phyloP scores from a whole-genome alignment of 37 sponge, comb jelly and placozoan genomes.

The Hexactinellida sp. region DNA sequence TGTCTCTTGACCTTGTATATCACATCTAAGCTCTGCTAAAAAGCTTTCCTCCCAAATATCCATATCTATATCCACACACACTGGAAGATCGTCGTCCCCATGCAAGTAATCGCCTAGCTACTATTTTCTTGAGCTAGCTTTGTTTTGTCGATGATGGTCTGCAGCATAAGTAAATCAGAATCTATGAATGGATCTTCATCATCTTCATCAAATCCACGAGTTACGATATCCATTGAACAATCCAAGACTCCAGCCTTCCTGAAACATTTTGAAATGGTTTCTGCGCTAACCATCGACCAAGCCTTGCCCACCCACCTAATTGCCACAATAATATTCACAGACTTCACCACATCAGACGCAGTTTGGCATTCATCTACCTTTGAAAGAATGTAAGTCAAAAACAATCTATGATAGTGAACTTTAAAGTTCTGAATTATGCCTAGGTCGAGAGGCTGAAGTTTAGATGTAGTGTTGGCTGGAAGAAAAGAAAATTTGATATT shows the following conservation, averaged over 20 bases:
- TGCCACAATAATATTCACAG: slow-evolving; percentile 21
- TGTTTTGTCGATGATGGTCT: too few relatives aligned
- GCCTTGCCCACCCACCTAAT: slow-evolving; percentile 31
- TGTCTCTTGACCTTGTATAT: background rate
- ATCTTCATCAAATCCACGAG: too few relatives aligned
- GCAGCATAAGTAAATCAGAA: too few relatives aligned
- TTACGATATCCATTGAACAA: too few relatives aligned
- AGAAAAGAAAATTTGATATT: slow-evolving; percentile 41
- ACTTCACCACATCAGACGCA: slow-evolving; percentile 30
- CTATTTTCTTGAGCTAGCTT: too few relatives aligned
- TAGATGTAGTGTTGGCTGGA: slow-evolving; percentile 44
- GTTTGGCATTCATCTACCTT: slow-evolving; percentile 31
- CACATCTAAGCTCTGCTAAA: background rate
- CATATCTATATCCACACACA: background rate
- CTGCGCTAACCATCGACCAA: slow-evolving; percentile 27
- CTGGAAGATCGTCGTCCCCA: background rate
- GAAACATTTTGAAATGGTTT: slow-evolving; percentile 46
- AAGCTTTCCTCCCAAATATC: background rate
- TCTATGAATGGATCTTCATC: too few relatives aligned
- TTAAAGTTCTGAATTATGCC: slow-evolving; percentile 37
- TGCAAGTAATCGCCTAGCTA: background rate
- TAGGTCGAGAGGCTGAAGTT: slow-evolving; percentile 46
- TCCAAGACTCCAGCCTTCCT: slow-evolving; percentile 26
- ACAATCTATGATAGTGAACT: slow-evolving; percentile 20
- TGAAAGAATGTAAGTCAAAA: slow-evolving; percentile 29